Evolutionary conservation across 2,888 invertebrate species (phyloP).

Genomic region (Thera obeliscata): DNA sequence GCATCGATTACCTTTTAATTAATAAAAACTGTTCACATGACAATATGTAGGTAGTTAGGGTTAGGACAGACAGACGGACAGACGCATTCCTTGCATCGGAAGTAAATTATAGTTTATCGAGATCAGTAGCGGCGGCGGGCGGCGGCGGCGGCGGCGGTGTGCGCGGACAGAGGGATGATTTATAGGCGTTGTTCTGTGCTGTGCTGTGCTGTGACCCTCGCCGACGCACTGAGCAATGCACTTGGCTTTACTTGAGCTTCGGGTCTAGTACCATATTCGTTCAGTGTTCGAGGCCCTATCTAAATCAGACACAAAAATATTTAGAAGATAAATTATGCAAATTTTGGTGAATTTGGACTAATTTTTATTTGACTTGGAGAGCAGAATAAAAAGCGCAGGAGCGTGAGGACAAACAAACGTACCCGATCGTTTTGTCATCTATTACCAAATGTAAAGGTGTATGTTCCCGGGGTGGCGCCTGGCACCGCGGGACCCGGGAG

Average conservation of each 20-base stretch:
- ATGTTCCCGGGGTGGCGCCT: not conserved
- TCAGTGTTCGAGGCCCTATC: not conserved
- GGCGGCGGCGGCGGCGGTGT: slow-evolving; percentile 29
- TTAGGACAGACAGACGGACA: slow-evolving; percentile 26
- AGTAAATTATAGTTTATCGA: slow-evolving; percentile 73
- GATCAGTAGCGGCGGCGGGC: slow-evolving; percentile 47
- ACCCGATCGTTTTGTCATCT: not conserved
- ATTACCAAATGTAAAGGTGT: slow-evolving; percentile 7
- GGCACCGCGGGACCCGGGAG: slow-evolving; percentile 43
- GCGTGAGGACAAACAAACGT: not conserved
- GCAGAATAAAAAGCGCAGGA: too few species aligned
- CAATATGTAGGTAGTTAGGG: slow-evolving; percentile 14
- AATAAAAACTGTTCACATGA: slow-evolving; percentile 33
- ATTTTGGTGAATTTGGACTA: too few species aligned
- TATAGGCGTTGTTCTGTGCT: slow-evolving; percentile 10
- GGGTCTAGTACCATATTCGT: too few species aligned
- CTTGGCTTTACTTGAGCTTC: slow-evolving; percentile 5
- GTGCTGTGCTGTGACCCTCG: not conserved
- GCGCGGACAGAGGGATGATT: slow-evolving; percentile 9
- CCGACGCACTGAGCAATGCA: slow-evolving; percentile 1
- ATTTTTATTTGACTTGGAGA: too few species aligned
- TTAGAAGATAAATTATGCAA: too few species aligned
- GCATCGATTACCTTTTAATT: slow-evolving; percentile 36
- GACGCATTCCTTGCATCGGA: slow-evolving; percentile 49
- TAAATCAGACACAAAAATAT: too few species aligned